A percentile compares a stretch with the other conserved stretches of the same genome.
phyloP scores from a whole-genome alignment of 92 coral and sea anemone genomes.

The Desmophyllum pertusum region DNA sequence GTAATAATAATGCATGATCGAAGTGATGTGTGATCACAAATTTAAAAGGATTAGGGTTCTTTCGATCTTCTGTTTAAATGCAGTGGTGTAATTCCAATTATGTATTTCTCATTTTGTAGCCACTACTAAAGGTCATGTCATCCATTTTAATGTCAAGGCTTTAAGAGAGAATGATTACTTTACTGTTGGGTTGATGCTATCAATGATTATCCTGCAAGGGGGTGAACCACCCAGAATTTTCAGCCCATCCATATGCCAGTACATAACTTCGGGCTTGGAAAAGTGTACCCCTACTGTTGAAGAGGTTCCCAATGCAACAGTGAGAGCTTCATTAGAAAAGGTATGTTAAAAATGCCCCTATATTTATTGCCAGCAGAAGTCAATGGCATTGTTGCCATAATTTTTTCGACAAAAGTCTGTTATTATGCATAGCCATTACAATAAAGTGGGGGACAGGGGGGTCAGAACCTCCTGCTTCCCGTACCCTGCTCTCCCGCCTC shows the following conservation, averaged over 20 bases:
- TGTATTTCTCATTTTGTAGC: constrained; percentile 5
- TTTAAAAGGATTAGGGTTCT: too few relatives aligned
- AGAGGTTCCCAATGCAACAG: constrained; percentile 53
- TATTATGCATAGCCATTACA: too few relatives aligned
- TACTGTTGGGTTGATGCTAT: constrained; percentile 57
- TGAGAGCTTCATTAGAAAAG: constrained; percentile 46
- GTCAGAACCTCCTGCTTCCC: too few relatives aligned
- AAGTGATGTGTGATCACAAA: too few relatives aligned
- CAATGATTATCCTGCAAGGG: constrained; percentile 59
- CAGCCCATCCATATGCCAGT: constrained; percentile 56
- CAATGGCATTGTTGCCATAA: too few relatives aligned
- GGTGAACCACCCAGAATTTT: constrained; percentile 59
- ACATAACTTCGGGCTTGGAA: constrained; percentile 48
- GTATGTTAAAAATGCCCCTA: constrained; percentile 14
- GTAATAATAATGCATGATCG: too few relatives aligned
- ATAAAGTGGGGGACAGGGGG: too few relatives aligned
- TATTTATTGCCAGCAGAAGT: neutral
- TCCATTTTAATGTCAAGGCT: constrained; percentile 53
- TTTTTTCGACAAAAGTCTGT: too few relatives aligned
- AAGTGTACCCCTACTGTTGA: constrained; percentile 32
- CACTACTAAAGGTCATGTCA: constrained; percentile 43
- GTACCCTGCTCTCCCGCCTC: too few relatives aligned
- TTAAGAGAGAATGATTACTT: constrained; percentile 36
- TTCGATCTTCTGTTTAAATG: too few relatives aligned
- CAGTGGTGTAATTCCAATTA: neutral